phyloP scores from a whole-genome alignment of 2,888 invertebrate species.

The Eugnorisma glareosa region DNA sequence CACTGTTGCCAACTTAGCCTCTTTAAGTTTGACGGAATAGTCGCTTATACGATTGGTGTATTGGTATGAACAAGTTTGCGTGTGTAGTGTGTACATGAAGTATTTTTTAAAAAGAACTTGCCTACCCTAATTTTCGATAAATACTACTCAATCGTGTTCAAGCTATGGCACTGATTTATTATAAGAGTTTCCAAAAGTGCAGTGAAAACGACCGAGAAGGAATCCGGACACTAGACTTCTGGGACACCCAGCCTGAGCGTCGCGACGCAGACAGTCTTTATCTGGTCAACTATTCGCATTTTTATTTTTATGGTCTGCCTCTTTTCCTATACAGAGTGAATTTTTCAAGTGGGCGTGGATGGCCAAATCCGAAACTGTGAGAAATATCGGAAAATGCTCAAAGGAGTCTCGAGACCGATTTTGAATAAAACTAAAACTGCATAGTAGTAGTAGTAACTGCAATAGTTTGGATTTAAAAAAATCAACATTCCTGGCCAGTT shows the following conservation, averaged over 20 bases:
- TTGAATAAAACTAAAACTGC: too few relatives aligned
- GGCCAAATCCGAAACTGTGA: too few relatives aligned
- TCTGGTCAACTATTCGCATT: background rate
- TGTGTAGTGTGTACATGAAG: background rate
- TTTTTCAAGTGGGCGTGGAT: too few relatives aligned
- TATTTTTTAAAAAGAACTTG: background rate
- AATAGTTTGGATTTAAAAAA: too few relatives aligned
- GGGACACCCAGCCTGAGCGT: background rate
- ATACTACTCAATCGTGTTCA: background rate
- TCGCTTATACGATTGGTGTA: conserved; percentile 44
- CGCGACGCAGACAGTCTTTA: background rate
- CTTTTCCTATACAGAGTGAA: background rate
- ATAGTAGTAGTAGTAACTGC: too few relatives aligned
- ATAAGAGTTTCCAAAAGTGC: background rate
- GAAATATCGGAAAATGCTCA: too few relatives aligned
- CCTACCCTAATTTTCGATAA: background rate
- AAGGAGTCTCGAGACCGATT: too few relatives aligned
- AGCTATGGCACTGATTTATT: background rate
- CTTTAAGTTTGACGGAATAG: conserved; percentile 45
- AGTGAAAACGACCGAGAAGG: background rate
- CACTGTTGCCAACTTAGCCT: conserved; percentile 55
- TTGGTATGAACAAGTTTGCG: conserved; percentile 23
- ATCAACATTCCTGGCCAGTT: too few relatives aligned
- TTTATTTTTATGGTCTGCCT: background rate
- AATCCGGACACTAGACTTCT: background rate